These are phyloP conservation scores for Aphaenogaster floridana DNA, from an alignment of 1,140 invertebrate species.

Conservation along the genomic window DNA sequence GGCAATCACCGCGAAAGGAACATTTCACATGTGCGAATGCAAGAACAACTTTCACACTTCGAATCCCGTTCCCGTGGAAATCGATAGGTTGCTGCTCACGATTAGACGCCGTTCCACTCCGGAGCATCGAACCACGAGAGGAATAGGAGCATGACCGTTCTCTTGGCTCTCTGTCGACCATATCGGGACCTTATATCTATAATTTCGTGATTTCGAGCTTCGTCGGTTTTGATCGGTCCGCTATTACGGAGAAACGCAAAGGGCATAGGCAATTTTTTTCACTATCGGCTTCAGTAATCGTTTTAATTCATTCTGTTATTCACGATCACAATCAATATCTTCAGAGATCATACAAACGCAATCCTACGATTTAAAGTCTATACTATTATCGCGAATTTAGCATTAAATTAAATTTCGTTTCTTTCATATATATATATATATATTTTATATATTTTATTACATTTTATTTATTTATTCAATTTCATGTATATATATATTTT, in stretches of 20 bases:
- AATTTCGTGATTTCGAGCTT: constrained; percentile 61
- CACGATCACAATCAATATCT: background rate
- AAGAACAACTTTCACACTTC: constrained; percentile 62
- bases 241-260: constrained; percentile 59
- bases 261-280: constrained; percentile 63
- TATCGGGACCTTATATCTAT: constrained; percentile 47
- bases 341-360: background rate
- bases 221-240: constrained; percentile 35
- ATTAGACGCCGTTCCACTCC: constrained; percentile 54
- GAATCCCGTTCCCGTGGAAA: constrained; percentile 43
- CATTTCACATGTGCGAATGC: constrained; percentile 38
- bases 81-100: constrained; percentile 43
- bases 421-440: no score
- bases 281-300: constrained; percentile 56
- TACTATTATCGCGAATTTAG: background rate
- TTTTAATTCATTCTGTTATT: constrained; percentile 50
- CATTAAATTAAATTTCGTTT: background rate
- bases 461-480: background rate
- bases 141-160: constrained; percentile 49
- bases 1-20: constrained; percentile 13
- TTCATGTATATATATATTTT: background rate
- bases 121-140: constrained; percentile 51
- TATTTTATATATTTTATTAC: background rate
- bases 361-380: background rate
- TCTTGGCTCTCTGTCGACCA: constrained; percentile 52